phyloP scores from a whole-genome alignment of 2,113 vertebrate genomes.

The Ctenomys sociabilis region DNA sequence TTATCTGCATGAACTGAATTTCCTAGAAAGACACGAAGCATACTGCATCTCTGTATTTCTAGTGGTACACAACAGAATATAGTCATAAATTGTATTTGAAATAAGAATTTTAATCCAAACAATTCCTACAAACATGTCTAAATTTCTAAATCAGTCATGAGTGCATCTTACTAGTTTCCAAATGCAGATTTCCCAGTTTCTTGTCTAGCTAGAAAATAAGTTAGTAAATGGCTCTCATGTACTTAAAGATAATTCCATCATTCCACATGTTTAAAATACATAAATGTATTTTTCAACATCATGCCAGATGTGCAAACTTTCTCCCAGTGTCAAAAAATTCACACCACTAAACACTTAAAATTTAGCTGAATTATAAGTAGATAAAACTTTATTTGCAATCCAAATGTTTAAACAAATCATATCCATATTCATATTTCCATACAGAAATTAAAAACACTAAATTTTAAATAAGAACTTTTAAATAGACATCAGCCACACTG shows the following conservation, averaged over 20 bases:
- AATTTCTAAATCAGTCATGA: constrained; percentile 19
- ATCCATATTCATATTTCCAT: constrained; percentile 62
- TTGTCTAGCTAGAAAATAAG: neutral
- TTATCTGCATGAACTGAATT: constrained; percentile 94
- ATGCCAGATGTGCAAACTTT: constrained; percentile 40
- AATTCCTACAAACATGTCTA: constrained; percentile 56
- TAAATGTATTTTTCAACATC: constrained; percentile 14
- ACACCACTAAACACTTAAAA: constrained; percentile 70
- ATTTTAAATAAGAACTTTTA: constrained; percentile 62
- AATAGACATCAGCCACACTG: constrained; percentile 23
- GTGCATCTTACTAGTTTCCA: neutral
- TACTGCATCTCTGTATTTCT: constrained; percentile 74
- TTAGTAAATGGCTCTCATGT: neutral
- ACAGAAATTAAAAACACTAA: constrained; percentile 69
- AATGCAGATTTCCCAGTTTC: neutral
- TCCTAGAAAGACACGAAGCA: constrained; percentile 85
- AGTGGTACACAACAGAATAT: constrained; percentile 54
- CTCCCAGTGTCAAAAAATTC: constrained; percentile 62
- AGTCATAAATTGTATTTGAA: constrained; percentile 51
- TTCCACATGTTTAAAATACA: constrained; percentile 2
- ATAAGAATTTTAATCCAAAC: constrained; percentile 32
- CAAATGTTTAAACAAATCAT: constrained; percentile 69
- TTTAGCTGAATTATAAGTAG: constrained; percentile 64
- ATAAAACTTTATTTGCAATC: constrained; percentile 75
- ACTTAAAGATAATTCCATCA: constrained; percentile 37